Conservation (phyloP, 2,888 invertebrate species). For the Stenoptilia bipunctidactyla region DNA sequence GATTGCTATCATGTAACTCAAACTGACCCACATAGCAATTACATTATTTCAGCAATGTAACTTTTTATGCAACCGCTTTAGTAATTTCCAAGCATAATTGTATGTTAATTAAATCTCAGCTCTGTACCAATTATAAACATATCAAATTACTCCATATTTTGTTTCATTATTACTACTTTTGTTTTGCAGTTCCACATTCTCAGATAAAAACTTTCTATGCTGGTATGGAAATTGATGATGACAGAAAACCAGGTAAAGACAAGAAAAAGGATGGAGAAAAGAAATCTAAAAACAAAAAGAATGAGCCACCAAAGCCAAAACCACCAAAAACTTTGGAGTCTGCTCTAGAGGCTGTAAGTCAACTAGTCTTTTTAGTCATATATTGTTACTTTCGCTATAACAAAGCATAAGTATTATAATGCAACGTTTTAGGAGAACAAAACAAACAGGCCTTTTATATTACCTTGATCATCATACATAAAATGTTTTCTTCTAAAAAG, state of each 20-base stretch:
- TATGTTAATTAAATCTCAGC: no score
- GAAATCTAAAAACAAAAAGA: slow-evolving; percentile 63
- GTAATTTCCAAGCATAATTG: neutral
- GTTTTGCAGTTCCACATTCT: slow-evolving; percentile 73
- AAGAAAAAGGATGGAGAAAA: slow-evolving; percentile 59
- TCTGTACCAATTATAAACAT: no score
- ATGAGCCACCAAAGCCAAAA: slow-evolving; percentile 71
- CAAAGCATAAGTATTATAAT: no score
- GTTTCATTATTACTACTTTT: slow-evolving; percentile 6
- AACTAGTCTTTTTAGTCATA: neutral
- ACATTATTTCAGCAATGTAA: slow-evolving; percentile 10
- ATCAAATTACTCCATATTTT: neutral
- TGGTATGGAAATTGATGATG: slow-evolving; percentile 73
- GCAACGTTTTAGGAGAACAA: no score
- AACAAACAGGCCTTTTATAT: no score
- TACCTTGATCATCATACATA: no score
- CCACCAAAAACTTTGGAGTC: slow-evolving; percentile 76
- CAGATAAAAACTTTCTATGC: slow-evolving; percentile 77
- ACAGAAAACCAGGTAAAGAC: slow-evolving; percentile 67
- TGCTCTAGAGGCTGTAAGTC: slow-evolving; percentile 70
- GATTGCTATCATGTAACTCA: no score
- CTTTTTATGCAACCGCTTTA: slow-evolving; percentile 14
- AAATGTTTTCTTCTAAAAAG: no score
- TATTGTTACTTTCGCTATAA: no score
- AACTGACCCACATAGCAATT: no score